Evolutionary conservation across 2,797 vertebrate species (phyloP).

Genomic region (Florisuga fusca): DNA sequence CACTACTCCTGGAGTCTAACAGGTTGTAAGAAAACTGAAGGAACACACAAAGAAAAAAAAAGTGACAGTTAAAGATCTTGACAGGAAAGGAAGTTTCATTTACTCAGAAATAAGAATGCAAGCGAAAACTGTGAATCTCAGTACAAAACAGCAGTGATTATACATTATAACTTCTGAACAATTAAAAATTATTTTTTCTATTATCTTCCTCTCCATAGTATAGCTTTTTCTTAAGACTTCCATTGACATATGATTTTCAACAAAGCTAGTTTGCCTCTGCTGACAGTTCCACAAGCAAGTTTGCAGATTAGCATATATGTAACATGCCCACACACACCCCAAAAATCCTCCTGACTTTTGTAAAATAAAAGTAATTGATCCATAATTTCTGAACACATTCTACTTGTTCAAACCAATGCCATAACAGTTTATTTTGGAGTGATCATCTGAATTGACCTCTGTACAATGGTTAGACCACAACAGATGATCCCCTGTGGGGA

Average conservation of each 20-base stretch:
- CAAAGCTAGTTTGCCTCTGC: not conserved
- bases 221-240: not conserved
- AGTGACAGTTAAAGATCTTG: not conserved
- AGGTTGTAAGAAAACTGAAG: not conserved
- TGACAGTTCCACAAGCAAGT: not conserved
- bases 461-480: rapidly evolving
- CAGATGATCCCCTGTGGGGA: rapidly evolving
- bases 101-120: not conserved
- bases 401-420: not conserved
- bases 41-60: not conserved
- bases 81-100: not conserved
- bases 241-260: not conserved
- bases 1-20: rapidly evolving
- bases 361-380: not conserved
- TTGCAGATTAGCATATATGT: not conserved
- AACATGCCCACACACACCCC: not conserved
- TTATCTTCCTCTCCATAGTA: not conserved
- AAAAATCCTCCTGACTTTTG: not conserved
- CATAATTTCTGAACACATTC: not conserved
- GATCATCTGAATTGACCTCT: not conserved
- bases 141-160: not conserved
- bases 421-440: not conserved
- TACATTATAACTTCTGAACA: not conserved
- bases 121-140: not conserved
- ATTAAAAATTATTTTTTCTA: not conserved